Evolutionary conservation across 2,888 invertebrate species (phyloP), one percentile per base, ranked within the genome.

Genomic region (Standfussiana lucernea): DNA sequence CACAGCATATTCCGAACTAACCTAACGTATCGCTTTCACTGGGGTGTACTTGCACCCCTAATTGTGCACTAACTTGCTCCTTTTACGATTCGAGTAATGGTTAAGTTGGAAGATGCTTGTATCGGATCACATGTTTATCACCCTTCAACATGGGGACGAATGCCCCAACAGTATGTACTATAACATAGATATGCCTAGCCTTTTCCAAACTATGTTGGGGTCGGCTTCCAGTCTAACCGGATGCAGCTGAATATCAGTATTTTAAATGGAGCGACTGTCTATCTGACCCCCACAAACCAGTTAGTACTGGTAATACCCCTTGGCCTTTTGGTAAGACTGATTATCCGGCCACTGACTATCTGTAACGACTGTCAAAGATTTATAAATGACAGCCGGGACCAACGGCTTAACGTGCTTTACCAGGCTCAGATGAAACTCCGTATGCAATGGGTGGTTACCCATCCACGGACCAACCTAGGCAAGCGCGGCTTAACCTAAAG

Each of bases 11-110:
- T 59, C 28, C 18, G 32, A 59, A 59, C 59, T 59, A 32, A 4
- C 4, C 15, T n/a, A n/a, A 15, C 8, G 15, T n/a, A 40, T 78
- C n/a, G 77, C 83, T 77, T 59, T 4, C 10, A 64, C 15, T 75
- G 37, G 11, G 10, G 21, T 32, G 28, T 45, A 2, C 7, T 45
- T 24, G 21, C 7, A 32, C 42, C 13, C n/a, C 8, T 53, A 71
- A 75, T 21, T 69, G 53, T 35, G 50, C 24, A 13, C 70, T 69
- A 86, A 83, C 75, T 86, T 79, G 71, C 37, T 75, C 67, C 73
- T 74, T 81, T 77, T 84, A 86, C 79, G 76, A 85, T 75, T 76
- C 70, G 21, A 70, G 50, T 86, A 84, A 86, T 86, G 82, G 69
- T 64, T 62, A 77, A 86, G 84, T 86, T 86, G 35, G 64, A 59